These are phyloP conservation scores for Pangasius sanitwongsei DNA, from an alignment of 2,797 vertebrate genomes.

Conservation along the genomic window DNA sequence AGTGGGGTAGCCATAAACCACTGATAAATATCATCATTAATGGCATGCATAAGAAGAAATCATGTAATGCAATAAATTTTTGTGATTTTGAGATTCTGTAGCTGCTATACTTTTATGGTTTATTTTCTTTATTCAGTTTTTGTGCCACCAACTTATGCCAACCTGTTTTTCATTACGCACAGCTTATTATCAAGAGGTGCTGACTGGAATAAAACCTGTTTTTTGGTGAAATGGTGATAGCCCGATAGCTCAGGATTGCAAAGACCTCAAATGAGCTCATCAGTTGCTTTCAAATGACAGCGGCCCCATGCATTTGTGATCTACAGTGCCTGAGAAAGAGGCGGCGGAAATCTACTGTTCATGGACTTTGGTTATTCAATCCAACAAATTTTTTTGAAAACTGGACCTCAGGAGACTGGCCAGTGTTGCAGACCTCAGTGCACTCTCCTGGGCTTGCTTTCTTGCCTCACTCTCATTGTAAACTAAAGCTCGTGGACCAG, in stretches of 20 bases:
- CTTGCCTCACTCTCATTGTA: not conserved
- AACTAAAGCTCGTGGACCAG: not conserved
- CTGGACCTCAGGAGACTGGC: not conserved
- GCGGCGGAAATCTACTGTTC: not conserved
- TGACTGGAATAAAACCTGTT: not conserved
- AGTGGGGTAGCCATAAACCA: constrained; percentile 14
- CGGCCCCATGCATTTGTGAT: not conserved
- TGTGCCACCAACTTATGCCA: not conserved
- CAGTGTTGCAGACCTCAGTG: not conserved
- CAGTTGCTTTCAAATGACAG: not conserved
- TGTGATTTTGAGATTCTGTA: not conserved
- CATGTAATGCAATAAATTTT: not conserved
- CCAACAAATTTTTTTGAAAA: not conserved
- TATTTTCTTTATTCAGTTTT: not conserved
- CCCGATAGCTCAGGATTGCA: not conserved
- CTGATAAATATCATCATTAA: constrained; percentile 7
- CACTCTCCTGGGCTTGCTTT: not conserved
- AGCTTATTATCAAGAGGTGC: not conserved
- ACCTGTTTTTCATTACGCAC: not conserved
- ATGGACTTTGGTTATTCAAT: not conserved
- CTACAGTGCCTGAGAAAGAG: not conserved
- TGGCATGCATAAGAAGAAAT: constrained; percentile 8
- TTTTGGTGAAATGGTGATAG: not conserved
- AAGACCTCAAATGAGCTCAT: not conserved
- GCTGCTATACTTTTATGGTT: not conserved